phyloP scores from a whole-genome alignment of 1,140 invertebrate species.

The Drosophila biarmipes region DNA sequence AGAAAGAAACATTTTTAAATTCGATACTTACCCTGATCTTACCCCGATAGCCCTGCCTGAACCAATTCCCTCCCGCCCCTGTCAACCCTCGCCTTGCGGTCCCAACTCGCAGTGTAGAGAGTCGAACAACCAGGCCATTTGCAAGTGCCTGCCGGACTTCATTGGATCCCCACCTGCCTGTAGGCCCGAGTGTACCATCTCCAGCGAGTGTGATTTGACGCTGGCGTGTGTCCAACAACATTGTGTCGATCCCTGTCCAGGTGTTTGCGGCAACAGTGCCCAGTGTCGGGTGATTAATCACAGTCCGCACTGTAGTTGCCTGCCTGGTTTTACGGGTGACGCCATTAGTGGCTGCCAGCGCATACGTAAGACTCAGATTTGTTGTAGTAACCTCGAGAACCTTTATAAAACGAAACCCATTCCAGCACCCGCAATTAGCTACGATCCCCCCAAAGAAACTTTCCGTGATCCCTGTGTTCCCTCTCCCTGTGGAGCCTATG shows the following conservation, averaged over 20 bases:
- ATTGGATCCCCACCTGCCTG: conserved; percentile 91
- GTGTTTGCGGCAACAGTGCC: conserved; percentile 92
- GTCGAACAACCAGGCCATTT: conserved; percentile 90
- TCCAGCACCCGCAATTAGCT: conserved; percentile 55
- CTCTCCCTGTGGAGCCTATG: conserved; percentile 92
- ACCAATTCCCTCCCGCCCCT: conserved; percentile 85
- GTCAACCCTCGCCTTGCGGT: conserved; percentile 91
- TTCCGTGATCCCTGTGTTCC: conserved; percentile 91
- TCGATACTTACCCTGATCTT: conserved; percentile 11
- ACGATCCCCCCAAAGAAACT: conserved; percentile 84
- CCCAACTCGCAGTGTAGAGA: conserved; percentile 91
- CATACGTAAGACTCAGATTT: conserved; percentile 85
- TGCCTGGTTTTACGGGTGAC: conserved; percentile 91
- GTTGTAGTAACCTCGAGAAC: background rate
- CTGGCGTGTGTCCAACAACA: conserved; percentile 93
- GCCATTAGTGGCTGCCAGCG: conserved; percentile 90
- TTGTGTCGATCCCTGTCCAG: conserved; percentile 93
- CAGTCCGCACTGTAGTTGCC: conserved; percentile 92
- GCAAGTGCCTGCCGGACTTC: conserved; percentile 91
- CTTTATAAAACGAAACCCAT: conserved; percentile 12
- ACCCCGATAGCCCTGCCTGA: conserved; percentile 44
- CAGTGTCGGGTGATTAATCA: conserved; percentile 93
- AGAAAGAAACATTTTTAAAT: no score
- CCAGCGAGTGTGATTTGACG: conserved; percentile 91
- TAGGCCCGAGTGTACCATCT: conserved; percentile 92